Evolutionary conservation across 2,888 invertebrate genomes (phyloP), one percentile per base, ranked within the genome.

Genomic region (Rugalucina vietnamica): DNA sequence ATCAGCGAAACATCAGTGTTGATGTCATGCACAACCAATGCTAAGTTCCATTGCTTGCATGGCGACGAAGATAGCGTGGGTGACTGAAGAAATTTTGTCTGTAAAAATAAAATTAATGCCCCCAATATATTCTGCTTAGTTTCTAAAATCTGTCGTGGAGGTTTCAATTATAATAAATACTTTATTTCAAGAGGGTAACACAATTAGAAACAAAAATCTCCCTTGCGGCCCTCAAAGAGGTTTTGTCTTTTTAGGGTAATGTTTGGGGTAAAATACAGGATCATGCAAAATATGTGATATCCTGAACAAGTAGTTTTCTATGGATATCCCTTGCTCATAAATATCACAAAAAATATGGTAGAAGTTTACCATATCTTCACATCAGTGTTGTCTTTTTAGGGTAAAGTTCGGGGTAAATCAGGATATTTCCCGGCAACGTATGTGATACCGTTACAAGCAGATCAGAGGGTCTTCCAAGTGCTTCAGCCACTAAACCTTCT

Each of bases 381-480:
- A 5, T 1, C 5, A 34, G 24, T 54, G 34, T 5, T 75, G 21
- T 49, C 8, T 29, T 91, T 90, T 2, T 87, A 98, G 95, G 99
- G 98, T 71, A 98, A 98, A 95, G 98, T 98, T 93, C 96, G 98
- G 85, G 98, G 98, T 37, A 97, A 97, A 92, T 96, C 97, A 74
- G 99, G 99, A 18, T 98, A 97, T 95, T 98, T 99, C 94, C 99
- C 99, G 4, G 98, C 98, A 36, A 98, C 98, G 93, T 99, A 99
- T 94, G 98, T 98, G 90, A 97, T 98, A 83, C 97, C 97, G 92
- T 95, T 99, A 81, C 97, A 98, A 93, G 97, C 98, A 57, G 98
- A 98, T 8, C 98, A 99, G 94, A 97, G 97, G 92, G 98, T 98
- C 0, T 95, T 98, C 81, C 98, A 98, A 96, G 98, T 98, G 88